A percentile compares a stretch with the other conserved stretches of the same genome.
Conservation (phyloP, 2,888 invertebrate genomes). For the Folsomia manolachei region DNA sequence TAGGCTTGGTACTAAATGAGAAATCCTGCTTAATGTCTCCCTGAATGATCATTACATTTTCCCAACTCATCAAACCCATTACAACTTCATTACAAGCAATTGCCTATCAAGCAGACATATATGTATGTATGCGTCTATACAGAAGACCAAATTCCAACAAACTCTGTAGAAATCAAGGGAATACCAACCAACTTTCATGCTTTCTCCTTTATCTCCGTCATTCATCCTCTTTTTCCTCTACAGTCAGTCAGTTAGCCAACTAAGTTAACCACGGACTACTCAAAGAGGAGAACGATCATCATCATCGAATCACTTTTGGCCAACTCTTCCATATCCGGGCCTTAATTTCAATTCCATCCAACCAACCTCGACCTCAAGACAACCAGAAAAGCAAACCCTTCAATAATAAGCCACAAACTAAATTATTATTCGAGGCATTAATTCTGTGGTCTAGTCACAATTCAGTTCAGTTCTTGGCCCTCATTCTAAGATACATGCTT, state of each 20-base stretch:
- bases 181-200: background rate
- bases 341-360: constrained; percentile 48
- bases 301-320: constrained; percentile 42
- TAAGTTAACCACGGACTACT: constrained; percentile 31
- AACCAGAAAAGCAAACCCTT: background rate
- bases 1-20: constrained; percentile 41
- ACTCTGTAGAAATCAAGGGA: background rate
- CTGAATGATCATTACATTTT: constrained; percentile 38
- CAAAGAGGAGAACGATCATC: no score
- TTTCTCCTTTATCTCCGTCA: constrained; percentile 25
- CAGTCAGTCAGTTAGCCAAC: background rate
- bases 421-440: constrained; percentile 19
- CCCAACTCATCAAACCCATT: constrained; percentile 47
- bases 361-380: constrained; percentile 30
- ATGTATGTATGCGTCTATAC: background rate
- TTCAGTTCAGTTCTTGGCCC: background rate
- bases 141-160: background rate
- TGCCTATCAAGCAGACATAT: constrained; percentile 41
- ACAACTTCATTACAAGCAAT: constrained; percentile 49
- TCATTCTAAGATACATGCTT: background rate
- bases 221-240: constrained; percentile 6
- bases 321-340: constrained; percentile 17
- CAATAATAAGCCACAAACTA: constrained; percentile 21
- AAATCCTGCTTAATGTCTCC: constrained; percentile 48
- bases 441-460: constrained; percentile 4